Evolutionary conservation across 2,797 vertebrate species (phyloP), one percentile per base, ranked within the genome.

Genomic region (Acanthopagrus latus): DNA sequence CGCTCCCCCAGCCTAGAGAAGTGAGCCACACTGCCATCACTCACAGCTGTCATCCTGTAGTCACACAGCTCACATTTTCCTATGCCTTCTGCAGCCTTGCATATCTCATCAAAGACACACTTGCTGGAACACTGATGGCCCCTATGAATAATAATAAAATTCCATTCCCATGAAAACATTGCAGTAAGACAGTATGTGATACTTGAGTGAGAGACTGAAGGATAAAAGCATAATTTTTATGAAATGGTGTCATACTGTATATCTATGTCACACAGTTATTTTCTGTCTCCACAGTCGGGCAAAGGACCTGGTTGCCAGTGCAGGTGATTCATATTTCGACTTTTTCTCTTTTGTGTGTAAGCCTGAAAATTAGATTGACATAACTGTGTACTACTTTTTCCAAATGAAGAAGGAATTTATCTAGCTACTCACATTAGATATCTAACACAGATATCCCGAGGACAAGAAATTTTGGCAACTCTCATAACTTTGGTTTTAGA

Each of bases 1-100:
- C 94, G 95, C 70, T 96, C 95, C 13, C 92, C 95, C 29, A 97
- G 96, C 90, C 93, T 96, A 12, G 97, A 97, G 91, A 96, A 93
- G 96, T 97, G 84, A 95, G 88, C 55, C 66, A 11, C 43, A 0
- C 67, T 2, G 18, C 76, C 48, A 18, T 71, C 86, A 84, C 71
- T 83, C 76, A 73, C 77, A 78, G 54, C 74, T 68, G 59, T 80
- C 79, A 73, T 41, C 76, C 58, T 65, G 6, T 21, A 44, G 6
- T 63, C 64, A 59, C 76, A 82, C 48, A 21, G 18, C 73, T 75
- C 72, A 66, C 59, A 76, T 76, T 87, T 84, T 86, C 73, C 77
- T 71, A 1, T 25, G 23, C 58, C 75, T 21, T 63, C 75, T 33
- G n/a, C 68, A 75, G 77, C 62, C 74, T 59, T n/a, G 9, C 71